Evolutionary conservation across 1,140 invertebrate species (phyloP).

Genomic region (Thereuonema tuberculata): DNA sequence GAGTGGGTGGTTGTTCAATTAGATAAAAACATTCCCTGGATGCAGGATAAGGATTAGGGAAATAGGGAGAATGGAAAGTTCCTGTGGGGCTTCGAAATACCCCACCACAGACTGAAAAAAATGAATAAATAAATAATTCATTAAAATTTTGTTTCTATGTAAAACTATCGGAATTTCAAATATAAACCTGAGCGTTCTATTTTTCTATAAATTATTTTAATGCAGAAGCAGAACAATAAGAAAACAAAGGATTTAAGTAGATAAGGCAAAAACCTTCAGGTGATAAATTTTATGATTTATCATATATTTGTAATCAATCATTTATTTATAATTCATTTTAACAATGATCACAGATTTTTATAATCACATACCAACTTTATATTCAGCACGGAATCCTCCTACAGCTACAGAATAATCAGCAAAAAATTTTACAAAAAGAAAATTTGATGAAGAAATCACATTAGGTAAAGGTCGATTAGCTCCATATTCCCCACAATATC

Average conservation of each 20-base stretch:
- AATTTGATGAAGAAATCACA: conserved; percentile 44
- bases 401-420: conserved; percentile 39
- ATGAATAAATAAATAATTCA: neutral
- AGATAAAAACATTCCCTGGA: conserved; percentile 55
- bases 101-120: conserved; percentile 47
- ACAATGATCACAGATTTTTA: conserved; percentile 8
- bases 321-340: neutral
- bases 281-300: neutral
- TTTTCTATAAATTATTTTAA: neutral
- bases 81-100: conserved; percentile 42
- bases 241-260: conserved; percentile 4
- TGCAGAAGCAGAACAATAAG: neutral
- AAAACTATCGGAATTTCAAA: neutral
- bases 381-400: conserved; percentile 48
- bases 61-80: conserved; percentile 54
- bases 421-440: conserved; percentile 48
- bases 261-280: neutral
- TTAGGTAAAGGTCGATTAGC: too few species aligned
- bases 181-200: neutral
- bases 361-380: conserved; percentile 31
- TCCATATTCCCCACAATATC: conserved; percentile 44
- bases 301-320: neutral
- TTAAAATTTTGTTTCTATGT: neutral
- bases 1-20: conserved; percentile 46
- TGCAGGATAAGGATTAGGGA: conserved; percentile 54